Conservation (phyloP, 2,888 invertebrate genomes). For the Lepetodrilus schrolli region DNA sequence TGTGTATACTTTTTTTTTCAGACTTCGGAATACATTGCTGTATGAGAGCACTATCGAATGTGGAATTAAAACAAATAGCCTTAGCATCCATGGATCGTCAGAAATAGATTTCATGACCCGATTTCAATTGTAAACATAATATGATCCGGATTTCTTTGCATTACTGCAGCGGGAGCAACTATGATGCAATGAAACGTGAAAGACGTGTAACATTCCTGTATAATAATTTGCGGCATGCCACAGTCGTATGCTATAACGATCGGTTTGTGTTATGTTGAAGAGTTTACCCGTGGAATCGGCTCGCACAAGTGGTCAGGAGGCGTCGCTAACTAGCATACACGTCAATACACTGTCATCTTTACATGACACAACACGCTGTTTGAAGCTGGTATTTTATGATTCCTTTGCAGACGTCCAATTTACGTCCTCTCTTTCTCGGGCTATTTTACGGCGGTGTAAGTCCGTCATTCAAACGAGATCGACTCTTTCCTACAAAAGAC, state of each 20-base stretch:
- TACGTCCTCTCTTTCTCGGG: background rate
- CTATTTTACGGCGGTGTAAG: conserved; percentile 12
- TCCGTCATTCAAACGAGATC: conserved; percentile 21
- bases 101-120: too few species aligned
- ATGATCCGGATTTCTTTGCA: too few species aligned
- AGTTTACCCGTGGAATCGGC: background rate
- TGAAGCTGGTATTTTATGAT: background rate
- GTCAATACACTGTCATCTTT: background rate
- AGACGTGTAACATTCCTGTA: conserved; percentile 13
- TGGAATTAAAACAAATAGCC: too few species aligned
- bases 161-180: too few species aligned
- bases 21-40: too few species aligned
- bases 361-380: background rate
- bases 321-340: background rate
- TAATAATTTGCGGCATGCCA: background rate
- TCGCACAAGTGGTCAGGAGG: background rate
- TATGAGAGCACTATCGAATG: too few species aligned
- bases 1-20: too few species aligned
- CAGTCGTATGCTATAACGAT: background rate
- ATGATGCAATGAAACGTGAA: too few species aligned
- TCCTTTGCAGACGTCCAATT: background rate
- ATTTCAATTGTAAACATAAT: too few species aligned
- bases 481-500: background rate
- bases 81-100: too few species aligned
- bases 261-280: background rate